Conservation (phyloP, 1,140 invertebrate genomes). For the Oncopodura yosiiana region DNA sequence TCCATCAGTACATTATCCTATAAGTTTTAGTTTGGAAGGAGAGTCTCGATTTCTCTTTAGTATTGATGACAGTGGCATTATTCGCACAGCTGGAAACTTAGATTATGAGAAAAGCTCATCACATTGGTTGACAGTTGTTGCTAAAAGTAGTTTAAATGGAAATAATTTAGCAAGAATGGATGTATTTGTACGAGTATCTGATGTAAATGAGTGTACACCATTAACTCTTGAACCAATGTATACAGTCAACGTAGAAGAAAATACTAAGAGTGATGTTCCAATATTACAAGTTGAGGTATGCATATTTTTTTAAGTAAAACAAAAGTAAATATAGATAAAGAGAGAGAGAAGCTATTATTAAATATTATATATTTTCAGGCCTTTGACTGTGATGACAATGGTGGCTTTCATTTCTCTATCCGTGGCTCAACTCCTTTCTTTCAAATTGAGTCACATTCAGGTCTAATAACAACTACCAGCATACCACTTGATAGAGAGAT, state of each 20-base stretch:
- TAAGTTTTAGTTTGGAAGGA: slow-evolving; percentile 27
- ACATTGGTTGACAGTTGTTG: slow-evolving; percentile 30
- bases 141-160: slow-evolving; percentile 20
- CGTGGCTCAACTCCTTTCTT: slow-evolving; percentile 54
- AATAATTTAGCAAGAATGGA: slow-evolving; percentile 34
- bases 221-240: slow-evolving; percentile 47
- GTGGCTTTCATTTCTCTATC: slow-evolving; percentile 42
- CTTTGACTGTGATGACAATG: slow-evolving; percentile 43
- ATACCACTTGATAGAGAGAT: slow-evolving; percentile 72
- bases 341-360: neutral
- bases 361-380: too few relatives aligned
- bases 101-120: slow-evolving; percentile 25
- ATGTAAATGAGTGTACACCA: slow-evolving; percentile 51
- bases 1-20: slow-evolving; percentile 2
- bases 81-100: slow-evolving; percentile 24
- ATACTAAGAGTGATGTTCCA: slow-evolving; percentile 41
- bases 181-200: slow-evolving; percentile 46
- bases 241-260: slow-evolving; percentile 46
- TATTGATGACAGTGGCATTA: slow-evolving; percentile 20
- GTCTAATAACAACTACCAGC: slow-evolving; percentile 69
- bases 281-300: slow-evolving; percentile 47
- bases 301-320: slow-evolving; percentile 36
- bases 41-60: slow-evolving; percentile 27
- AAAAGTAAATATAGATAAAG: slow-evolving; percentile 40
- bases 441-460: slow-evolving; percentile 88